phyloP scores from a whole-genome alignment of 2,888 invertebrate species.

The Microdon myrmicae region DNA sequence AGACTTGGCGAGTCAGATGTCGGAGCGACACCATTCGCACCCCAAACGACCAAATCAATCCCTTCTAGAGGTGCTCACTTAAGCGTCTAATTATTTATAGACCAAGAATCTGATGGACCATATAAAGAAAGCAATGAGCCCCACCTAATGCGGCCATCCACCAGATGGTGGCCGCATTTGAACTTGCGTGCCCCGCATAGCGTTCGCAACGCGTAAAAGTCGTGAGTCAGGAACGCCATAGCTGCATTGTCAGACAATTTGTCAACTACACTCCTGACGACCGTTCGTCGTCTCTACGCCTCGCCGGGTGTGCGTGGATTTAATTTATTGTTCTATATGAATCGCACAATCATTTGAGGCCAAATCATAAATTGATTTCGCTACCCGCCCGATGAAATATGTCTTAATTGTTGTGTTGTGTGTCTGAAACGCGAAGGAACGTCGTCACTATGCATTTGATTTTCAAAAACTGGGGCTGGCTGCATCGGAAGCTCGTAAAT shows the following conservation, averaged over 20 bases:
- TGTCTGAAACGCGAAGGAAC: too few species aligned
- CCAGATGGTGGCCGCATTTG: too few species aligned
- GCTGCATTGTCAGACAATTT: conserved; percentile 36
- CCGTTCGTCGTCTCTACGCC: background rate
- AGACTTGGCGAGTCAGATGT: too few species aligned
- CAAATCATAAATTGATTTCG: conserved; percentile 32
- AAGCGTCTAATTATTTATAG: too few species aligned
- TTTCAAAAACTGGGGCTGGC: too few species aligned
- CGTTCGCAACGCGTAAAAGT: conserved; percentile 25
- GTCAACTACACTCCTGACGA: conserved; percentile 17
- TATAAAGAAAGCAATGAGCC: too few species aligned
- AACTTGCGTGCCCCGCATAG: conserved; percentile 7
- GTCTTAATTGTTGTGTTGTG: too few species aligned
- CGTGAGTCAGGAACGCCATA: conserved; percentile 21
- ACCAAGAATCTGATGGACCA: too few species aligned
- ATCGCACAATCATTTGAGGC: conserved; percentile 36
- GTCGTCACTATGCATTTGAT: too few species aligned
- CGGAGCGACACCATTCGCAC: background rate
- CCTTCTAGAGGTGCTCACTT: conserved; percentile 13
- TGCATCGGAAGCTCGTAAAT: too few species aligned
- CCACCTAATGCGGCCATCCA: too few species aligned
- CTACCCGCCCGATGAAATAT: conserved; percentile 10
- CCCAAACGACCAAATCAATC: background rate
- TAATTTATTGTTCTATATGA: conserved; percentile 29
- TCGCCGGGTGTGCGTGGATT: conserved; percentile 10